Conservation (phyloP, 2,888 invertebrate species). For the Trichogramma dendrolimi region DNA sequence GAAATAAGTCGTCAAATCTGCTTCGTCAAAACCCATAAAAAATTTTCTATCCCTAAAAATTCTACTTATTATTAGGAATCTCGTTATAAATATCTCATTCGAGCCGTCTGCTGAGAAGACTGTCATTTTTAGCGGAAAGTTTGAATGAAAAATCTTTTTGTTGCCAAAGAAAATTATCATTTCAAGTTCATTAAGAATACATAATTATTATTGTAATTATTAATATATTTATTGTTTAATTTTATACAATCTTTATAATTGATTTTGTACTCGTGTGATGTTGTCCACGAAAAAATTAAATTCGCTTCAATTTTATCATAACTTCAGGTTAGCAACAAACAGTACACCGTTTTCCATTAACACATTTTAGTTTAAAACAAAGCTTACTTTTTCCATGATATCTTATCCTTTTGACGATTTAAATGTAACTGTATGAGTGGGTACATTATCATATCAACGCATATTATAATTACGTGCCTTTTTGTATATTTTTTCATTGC, state of each 20-base stretch:
- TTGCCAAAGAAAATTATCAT: slow-evolving; percentile 40
- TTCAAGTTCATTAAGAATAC: background rate
- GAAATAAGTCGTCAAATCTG: background rate
- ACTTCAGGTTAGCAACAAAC: no score
- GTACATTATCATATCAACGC: background rate
- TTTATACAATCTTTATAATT: no score
- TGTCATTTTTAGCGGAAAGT: slow-evolving; percentile 21
- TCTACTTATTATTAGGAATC: slow-evolving; percentile 6
- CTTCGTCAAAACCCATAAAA: background rate
- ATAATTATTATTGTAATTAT: no score
- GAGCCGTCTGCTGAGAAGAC: slow-evolving; percentile 22
- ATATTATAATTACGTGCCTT: slow-evolving; percentile 31
- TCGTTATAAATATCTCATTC: slow-evolving; percentile 21
- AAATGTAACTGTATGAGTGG: background rate
- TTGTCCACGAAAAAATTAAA: no score
- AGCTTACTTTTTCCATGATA: background rate
- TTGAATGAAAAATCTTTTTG: slow-evolving; percentile 30
- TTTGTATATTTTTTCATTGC: slow-evolving; percentile 31
- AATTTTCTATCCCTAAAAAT: slow-evolving; percentile 9
- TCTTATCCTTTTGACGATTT: background rate
- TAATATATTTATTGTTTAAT: no score
- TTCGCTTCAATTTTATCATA: no score
- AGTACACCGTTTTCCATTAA: no score
- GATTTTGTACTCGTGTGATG: no score
- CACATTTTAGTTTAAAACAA: no score